Percentiles rank a stretch among this genome's conserved stretches.
Evolutionary conservation across 2,888 invertebrate genomes (phyloP).

Genomic region (Lampropteryx suffumata): DNA sequence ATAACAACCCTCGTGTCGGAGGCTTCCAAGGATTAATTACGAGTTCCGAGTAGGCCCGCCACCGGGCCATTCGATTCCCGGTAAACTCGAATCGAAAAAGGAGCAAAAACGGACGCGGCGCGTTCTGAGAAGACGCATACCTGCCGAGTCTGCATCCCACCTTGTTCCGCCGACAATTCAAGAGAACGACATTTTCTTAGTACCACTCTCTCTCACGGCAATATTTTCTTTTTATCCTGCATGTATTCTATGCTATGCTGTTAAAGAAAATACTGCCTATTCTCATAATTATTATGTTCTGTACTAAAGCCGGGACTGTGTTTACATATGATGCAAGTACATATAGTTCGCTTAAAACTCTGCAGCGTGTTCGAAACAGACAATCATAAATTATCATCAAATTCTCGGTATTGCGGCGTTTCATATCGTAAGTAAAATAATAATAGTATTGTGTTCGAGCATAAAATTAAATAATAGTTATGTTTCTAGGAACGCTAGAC

Average conservation of each 20-base stretch:
- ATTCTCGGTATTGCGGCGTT: constrained; percentile 32
- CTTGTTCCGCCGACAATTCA: constrained; percentile 59
- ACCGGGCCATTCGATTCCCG: constrained; percentile 79
- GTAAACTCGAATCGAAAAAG: constrained; percentile 81
- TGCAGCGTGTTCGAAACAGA: constrained; percentile 24
- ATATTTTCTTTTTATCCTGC: constrained; percentile 43
- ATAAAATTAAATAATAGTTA: constrained; percentile 25
- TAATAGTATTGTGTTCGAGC: constrained; percentile 29
- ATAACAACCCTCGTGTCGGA: constrained; percentile 77
- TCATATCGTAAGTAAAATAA: constrained; percentile 31
- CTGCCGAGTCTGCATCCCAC: constrained; percentile 70
- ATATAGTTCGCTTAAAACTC: constrained; percentile 14
- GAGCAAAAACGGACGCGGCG: constrained; percentile 76
- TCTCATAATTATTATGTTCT: background rate
- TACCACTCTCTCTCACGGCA: constrained; percentile 43
- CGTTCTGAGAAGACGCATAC: constrained; percentile 79
- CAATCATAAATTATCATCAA: constrained; percentile 29
- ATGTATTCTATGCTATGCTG: constrained; percentile 14
- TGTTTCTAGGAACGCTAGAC: constrained; percentile 32
- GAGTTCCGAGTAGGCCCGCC: constrained; percentile 80
- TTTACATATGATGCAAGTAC: too few relatives aligned
- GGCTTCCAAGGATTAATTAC: constrained; percentile 83
- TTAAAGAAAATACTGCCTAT: too few relatives aligned
- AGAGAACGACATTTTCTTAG: constrained; percentile 67
- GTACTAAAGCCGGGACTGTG: background rate